Evolutionary conservation across 2,888 invertebrate species (phyloP).

Genomic region (Plagiodera versicolora): DNA sequence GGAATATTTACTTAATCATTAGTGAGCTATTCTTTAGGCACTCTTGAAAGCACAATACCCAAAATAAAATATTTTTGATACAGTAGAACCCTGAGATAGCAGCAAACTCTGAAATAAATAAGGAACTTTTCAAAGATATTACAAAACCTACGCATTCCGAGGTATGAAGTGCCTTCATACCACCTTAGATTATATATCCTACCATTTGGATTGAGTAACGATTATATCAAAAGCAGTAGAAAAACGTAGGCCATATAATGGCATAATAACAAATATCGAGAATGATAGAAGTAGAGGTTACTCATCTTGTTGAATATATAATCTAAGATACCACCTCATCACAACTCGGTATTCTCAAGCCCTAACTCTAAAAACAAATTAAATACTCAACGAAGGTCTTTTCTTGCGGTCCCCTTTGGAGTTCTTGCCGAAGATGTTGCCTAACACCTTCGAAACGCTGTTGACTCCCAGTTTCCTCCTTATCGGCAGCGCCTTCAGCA

Average conservation of each 20-base stretch:
- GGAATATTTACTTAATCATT: no score
- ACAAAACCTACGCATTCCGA: slow-evolving; percentile 4
- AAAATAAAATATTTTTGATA: no score
- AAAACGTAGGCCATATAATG: no score
- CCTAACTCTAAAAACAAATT: slow-evolving; percentile 42
- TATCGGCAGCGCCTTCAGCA: slow-evolving; percentile 68
- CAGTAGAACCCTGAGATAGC: slow-evolving; percentile 2
- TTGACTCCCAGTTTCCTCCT: slow-evolving; percentile 75
- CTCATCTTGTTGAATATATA: no score
- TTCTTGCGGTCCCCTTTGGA: slow-evolving; percentile 76
- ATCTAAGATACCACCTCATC: neutral
- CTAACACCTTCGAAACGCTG: slow-evolving; percentile 76
- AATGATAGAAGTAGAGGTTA: no score
- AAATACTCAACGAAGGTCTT: slow-evolving; percentile 77
- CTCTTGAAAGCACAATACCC: no score
- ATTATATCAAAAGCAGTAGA: no score
- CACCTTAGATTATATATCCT: no score
- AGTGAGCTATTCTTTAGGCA: no score
- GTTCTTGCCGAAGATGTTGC: slow-evolving; percentile 79
- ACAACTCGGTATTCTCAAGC: neutral
- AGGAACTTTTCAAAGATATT: slow-evolving; percentile 31
- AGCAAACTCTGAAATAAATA: slow-evolving; percentile 36
- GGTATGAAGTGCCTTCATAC: neutral
- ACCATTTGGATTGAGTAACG: no score
- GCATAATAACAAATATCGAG: no score